phyloP scores from a whole-genome alignment of 2,113 vertebrate genomes.

The Sorex araneus region DNA sequence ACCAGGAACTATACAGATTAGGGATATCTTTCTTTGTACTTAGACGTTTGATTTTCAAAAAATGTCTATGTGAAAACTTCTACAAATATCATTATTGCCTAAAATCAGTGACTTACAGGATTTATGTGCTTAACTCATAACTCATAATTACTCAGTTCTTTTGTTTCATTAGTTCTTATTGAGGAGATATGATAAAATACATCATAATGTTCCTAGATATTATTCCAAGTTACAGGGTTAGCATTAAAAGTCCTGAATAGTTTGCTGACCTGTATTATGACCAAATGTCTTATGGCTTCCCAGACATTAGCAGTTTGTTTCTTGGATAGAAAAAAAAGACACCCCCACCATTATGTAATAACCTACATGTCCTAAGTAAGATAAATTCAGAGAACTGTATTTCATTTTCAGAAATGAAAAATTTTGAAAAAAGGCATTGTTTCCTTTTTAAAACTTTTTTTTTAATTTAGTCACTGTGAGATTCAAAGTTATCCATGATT shows the following conservation, averaged over 20 bases:
- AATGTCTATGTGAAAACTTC: neutral
- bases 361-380: neutral
- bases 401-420: constrained; percentile 52
- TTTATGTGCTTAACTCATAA: constrained; percentile 20
- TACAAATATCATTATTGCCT: constrained; percentile 52
- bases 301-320: constrained; percentile 34
- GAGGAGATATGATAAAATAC: constrained; percentile 16
- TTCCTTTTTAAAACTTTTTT: neutral
- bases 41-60: constrained; percentile 58
- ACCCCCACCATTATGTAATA: constrained; percentile 29
- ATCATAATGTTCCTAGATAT: neutral
- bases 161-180: constrained; percentile 30
- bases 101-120: constrained; percentile 48
- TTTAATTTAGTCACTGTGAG: no score
- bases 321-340: constrained; percentile 59
- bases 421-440: neutral
- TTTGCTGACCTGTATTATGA: neutral
- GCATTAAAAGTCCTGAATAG: constrained; percentile 33
- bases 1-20: neutral
- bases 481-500: no score
- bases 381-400: constrained; percentile 22
- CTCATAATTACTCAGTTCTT: neutral
- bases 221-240: constrained; percentile 43
- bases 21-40: constrained; percentile 53
- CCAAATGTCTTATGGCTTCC: constrained; percentile 8